Conservation (phyloP, 2,797 vertebrate species). For the Siniperca scherzeri region DNA sequence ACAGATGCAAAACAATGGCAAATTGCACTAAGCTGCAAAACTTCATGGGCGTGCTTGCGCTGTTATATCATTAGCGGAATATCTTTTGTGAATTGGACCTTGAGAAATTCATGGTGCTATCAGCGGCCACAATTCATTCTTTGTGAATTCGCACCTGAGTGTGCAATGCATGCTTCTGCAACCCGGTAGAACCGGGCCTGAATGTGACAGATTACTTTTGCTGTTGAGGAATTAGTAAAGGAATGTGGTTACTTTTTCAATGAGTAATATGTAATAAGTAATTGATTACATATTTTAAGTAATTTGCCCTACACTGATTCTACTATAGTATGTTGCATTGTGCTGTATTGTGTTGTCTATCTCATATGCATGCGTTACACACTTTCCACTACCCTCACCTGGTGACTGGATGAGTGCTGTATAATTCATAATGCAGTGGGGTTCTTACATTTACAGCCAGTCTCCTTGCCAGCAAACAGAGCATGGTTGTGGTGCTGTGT, state of each 20-base stretch:
- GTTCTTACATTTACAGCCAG: slow-evolving; percentile 48
- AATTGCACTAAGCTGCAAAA: too few species aligned
- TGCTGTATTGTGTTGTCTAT: not conserved
- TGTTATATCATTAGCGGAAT: too few species aligned
- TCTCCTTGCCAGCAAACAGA: slow-evolving; percentile 11
- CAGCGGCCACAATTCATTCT: too few species aligned
- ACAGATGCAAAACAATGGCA: too few species aligned
- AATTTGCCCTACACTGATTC: not conserved
- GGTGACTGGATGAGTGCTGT: slow-evolving; percentile 34
- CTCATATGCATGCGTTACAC: not conserved
- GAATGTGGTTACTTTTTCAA: not conserved
- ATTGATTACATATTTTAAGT: not conserved
- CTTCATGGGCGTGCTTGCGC: too few species aligned
- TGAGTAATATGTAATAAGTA: not conserved
- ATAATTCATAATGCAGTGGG: slow-evolving; percentile 46
- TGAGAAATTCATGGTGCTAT: too few species aligned
- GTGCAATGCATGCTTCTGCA: too few species aligned
- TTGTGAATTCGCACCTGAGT: too few species aligned
- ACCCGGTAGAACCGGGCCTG: too few species aligned
- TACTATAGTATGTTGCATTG: not conserved
- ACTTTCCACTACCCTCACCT: not conserved
- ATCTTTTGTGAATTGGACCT: too few species aligned
- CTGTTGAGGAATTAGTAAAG: not conserved
- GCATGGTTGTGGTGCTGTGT: not conserved
- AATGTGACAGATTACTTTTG: not conserved